phyloP scores from a whole-genome alignment of 2,888 invertebrate genomes.

The Folsomia manolachei region DNA sequence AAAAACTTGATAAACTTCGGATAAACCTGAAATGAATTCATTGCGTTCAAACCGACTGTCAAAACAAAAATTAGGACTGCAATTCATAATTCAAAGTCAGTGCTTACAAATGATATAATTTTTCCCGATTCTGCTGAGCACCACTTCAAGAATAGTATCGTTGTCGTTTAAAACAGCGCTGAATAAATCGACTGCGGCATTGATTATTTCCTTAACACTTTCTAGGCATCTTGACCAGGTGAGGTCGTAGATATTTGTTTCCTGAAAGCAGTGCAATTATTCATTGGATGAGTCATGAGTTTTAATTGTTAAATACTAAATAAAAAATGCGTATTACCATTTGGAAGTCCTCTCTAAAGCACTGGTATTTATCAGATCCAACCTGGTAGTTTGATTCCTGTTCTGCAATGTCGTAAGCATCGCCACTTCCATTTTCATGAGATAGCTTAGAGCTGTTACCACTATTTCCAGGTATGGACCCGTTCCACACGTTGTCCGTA shows the following conservation, averaged over 20 bases:
- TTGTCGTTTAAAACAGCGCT: constrained; percentile 58
- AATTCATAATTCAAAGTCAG: neutral
- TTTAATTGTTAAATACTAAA: too few relatives aligned
- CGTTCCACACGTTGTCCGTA: neutral
- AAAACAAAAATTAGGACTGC: neutral
- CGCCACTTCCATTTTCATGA: neutral
- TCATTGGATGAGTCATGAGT: too few relatives aligned
- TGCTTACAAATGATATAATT: constrained; percentile 60
- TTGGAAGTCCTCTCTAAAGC: constrained; percentile 41
- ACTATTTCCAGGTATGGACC: neutral
- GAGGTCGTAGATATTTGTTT: neutral
- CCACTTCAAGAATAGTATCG: constrained; percentile 60
- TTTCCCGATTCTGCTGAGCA: constrained; percentile 59
- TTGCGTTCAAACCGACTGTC: constrained; percentile 4
- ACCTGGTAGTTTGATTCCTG: constrained; percentile 20
- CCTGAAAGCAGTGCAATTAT: neutral
- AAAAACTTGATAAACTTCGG: constrained; percentile 57
- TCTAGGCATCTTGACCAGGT: constrained; percentile 57
- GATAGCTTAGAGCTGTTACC: neutral
- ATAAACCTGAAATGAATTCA: constrained; percentile 54
- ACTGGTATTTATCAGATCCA: constrained; percentile 44
- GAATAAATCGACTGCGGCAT: constrained; percentile 59
- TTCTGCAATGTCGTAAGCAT: neutral
- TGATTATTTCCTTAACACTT: constrained; percentile 59
- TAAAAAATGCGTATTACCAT: neutral